These are phyloP conservation scores for Thereva unica DNA, from an alignment of 2,888 invertebrate species.

Conservation along the genomic window DNA sequence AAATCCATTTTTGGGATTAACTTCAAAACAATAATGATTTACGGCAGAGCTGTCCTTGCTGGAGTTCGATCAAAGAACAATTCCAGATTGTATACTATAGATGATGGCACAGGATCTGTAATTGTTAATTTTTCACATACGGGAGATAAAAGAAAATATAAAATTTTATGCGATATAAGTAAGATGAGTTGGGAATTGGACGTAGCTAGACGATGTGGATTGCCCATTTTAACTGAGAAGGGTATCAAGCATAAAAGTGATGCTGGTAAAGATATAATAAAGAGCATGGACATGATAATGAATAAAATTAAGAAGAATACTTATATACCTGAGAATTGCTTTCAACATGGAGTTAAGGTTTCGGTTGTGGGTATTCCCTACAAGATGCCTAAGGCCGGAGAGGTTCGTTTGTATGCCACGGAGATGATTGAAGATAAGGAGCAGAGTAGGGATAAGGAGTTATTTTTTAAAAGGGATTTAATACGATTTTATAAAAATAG, in stretches of 20 bases:
- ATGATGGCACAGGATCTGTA: conserved; percentile 37
- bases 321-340: conserved; percentile 17
- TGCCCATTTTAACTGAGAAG: neutral
- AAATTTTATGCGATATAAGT: neutral
- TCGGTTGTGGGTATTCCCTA: conserved; percentile 34
- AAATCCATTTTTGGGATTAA: conserved; percentile 17
- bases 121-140: conserved; percentile 20
- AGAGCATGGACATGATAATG: conserved; percentile 22
- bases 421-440: conserved; percentile 32
- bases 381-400: neutral
- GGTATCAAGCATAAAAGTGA: neutral
- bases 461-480: conserved; percentile 36
- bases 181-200: conserved; percentile 4
- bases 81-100: conserved; percentile 22
- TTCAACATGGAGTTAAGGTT: conserved; percentile 25
- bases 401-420: conserved; percentile 27
- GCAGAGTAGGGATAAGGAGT: conserved; percentile 30
- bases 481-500: conserved; percentile 28
- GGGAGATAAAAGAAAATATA: neutral
- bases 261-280: neutral
- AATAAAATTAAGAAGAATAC: conserved; percentile 22
- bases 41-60: conserved; percentile 20
- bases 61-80: neutral
- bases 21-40: conserved; percentile 30
- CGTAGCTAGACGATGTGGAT: neutral